phyloP scores from a whole-genome alignment of 2,888 invertebrate genomes.

The Folsomia manolachei region DNA sequence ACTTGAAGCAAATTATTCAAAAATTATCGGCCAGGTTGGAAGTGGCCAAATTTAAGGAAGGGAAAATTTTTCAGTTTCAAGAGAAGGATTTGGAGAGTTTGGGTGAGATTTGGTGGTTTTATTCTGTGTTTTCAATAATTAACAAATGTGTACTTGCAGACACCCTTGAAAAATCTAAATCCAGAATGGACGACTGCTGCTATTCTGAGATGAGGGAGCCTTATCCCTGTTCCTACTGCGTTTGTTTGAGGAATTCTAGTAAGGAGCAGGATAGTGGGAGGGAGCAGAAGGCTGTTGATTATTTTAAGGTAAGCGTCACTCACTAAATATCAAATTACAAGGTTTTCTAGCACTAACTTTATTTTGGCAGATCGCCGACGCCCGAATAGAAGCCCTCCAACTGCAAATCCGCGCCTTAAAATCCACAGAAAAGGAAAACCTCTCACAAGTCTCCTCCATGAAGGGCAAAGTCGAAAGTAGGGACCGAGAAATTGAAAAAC shows the following conservation, averaged over 20 bases:
- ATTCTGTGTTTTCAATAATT: no score
- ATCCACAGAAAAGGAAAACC: slow-evolving; percentile 35
- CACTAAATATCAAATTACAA: no score
- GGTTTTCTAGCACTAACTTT: neutral
- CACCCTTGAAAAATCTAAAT: neutral
- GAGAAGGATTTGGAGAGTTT: slow-evolving; percentile 10
- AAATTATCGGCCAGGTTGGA: slow-evolving; percentile 36
- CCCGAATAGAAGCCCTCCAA: slow-evolving; percentile 48
- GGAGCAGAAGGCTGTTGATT: slow-evolving; percentile 42
- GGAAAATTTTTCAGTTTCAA: slow-evolving; percentile 1
- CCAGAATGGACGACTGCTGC: neutral
- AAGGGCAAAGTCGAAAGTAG: slow-evolving; percentile 38
- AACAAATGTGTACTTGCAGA: no score
- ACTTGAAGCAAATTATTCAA: slow-evolving; percentile 45
- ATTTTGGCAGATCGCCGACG: slow-evolving; percentile 42
- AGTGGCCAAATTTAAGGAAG: neutral
- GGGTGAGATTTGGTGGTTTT: slow-evolving; percentile 22
- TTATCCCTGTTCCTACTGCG: slow-evolving; percentile 41
- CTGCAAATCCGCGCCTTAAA: slow-evolving; percentile 42
- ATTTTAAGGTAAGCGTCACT: slow-evolving; percentile 41
- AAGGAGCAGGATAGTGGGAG: slow-evolving; percentile 37
- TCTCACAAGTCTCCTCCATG: slow-evolving; percentile 32
- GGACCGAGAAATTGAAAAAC: slow-evolving; percentile 43
- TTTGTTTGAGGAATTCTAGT: slow-evolving; percentile 41
- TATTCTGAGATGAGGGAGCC: no score